phyloP scores from a whole-genome alignment of 2,797 vertebrate species.

The Syndactyla subalaris region DNA sequence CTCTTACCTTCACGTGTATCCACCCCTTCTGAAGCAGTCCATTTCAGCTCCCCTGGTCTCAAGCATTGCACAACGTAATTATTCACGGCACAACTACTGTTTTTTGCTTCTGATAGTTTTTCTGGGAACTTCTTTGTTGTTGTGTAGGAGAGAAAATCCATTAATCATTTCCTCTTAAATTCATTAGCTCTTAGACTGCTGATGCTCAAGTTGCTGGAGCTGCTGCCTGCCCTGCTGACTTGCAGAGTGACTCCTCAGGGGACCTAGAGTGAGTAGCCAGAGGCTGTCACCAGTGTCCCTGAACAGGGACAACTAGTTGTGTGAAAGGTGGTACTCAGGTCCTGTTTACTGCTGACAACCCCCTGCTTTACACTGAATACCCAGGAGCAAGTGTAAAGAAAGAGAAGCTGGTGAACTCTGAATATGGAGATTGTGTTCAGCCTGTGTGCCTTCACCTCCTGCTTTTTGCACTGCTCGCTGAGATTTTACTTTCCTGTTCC shows the following conservation, averaged over 20 bases:
- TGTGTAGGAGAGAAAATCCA: not conserved
- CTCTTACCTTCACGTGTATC: not conserved
- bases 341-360: not conserved
- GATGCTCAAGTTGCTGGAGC: not conserved
- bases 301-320: not conserved
- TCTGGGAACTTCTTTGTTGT: conserved; percentile 30
- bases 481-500: not conserved
- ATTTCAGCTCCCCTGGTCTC: not conserved
- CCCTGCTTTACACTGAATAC: not conserved
- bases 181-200: not conserved
- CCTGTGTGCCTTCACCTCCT: not conserved
- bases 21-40: not conserved
- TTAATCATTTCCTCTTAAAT: not conserved
- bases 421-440: not conserved
- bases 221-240: not conserved
- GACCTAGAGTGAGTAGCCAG: not conserved
- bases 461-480: not conserved
- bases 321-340: not conserved
- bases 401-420: not conserved
- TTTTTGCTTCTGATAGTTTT: not conserved
- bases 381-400: not conserved
- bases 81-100: not conserved
- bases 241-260: not conserved
- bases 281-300: not conserved
- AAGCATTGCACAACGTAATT: not conserved